phyloP scores from a whole-genome alignment of 2,113 vertebrate species.

The Fulmarus glacialis region DNA sequence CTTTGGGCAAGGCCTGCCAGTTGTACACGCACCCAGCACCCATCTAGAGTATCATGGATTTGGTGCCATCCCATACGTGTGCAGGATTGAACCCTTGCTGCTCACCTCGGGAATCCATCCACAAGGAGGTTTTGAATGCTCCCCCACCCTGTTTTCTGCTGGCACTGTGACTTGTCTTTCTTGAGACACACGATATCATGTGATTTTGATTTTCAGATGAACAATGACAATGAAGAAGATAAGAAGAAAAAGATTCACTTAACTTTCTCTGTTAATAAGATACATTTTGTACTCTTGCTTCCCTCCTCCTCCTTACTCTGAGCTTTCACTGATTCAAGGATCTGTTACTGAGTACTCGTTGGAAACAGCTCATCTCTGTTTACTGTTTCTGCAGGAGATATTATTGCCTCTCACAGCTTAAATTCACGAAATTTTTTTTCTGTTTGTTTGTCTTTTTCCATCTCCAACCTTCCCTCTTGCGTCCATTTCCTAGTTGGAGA shows the following conservation, averaged over 20 bases:
- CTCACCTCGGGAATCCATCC: background rate
- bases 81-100: background rate
- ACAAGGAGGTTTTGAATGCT: background rate
- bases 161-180: background rate
- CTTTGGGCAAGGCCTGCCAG: background rate
- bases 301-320: background rate
- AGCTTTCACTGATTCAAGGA: conserved; percentile 12
- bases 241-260: background rate
- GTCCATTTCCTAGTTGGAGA: background rate
- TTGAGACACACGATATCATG: background rate
- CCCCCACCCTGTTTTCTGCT: background rate
- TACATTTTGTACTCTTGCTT: background rate
- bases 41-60: background rate
- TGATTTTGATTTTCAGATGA: background rate
- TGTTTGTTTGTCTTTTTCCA: background rate
- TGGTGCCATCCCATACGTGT: rapidly evolving
- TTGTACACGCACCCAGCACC: background rate
- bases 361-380: conserved; percentile 45
- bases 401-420: background rate
- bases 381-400: conserved; percentile 31
- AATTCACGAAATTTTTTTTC: background rate
- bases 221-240: background rate
- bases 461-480: background rate
- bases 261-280: background rate
- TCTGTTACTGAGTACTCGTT: background rate